A percentile compares a stretch with the other conserved stretches of the same genome.
These are phyloP conservation scores for Dexiosoma caninum DNA, from an alignment of 2,888 invertebrate species.

Conservation along the genomic window DNA sequence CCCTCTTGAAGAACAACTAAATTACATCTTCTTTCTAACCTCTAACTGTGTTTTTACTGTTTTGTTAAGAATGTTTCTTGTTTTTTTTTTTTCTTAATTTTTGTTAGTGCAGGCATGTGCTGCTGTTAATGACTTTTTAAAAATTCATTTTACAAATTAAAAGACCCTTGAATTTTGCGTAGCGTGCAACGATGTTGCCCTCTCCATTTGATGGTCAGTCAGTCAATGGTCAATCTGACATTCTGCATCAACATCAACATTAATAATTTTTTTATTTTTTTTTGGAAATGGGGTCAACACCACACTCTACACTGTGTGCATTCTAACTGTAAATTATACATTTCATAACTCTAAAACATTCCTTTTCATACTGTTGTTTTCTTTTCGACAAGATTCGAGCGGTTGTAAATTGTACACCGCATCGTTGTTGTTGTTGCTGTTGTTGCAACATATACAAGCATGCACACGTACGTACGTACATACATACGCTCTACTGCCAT, in stretches of 20 bases:
- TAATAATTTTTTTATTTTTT: too few species aligned
- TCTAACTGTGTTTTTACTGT: too few species aligned
- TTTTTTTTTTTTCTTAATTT: too few species aligned
- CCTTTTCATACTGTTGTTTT: background rate
- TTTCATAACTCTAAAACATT: slow-evolving; percentile 73
- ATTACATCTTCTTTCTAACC: too few species aligned
- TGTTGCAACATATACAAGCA: background rate
- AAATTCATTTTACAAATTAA: slow-evolving; percentile 21
- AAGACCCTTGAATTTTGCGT: slow-evolving; percentile 21
- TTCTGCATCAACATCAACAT: slow-evolving; percentile 37
- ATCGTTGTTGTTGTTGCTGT: slow-evolving; percentile 15
- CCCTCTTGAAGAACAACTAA: too few species aligned
- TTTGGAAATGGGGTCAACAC: background rate
- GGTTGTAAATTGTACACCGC: background rate
- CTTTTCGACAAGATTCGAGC: slow-evolving; percentile 2
- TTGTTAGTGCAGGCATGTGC: background rate
- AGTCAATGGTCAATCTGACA: slow-evolving; percentile 40
- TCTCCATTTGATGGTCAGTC: slow-evolving; percentile 43
- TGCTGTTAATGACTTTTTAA: slow-evolving; percentile 42
- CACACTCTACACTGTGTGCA: background rate
- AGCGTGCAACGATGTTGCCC: background rate
- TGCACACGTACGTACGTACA: too few species aligned
- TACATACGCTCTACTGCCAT: background rate
- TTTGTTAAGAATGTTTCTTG: too few species aligned
- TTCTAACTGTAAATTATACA: slow-evolving; percentile 76